Evolutionary conservation across 2,888 invertebrate species (phyloP).

Genomic region (Agrilus biguttatus): DNA sequence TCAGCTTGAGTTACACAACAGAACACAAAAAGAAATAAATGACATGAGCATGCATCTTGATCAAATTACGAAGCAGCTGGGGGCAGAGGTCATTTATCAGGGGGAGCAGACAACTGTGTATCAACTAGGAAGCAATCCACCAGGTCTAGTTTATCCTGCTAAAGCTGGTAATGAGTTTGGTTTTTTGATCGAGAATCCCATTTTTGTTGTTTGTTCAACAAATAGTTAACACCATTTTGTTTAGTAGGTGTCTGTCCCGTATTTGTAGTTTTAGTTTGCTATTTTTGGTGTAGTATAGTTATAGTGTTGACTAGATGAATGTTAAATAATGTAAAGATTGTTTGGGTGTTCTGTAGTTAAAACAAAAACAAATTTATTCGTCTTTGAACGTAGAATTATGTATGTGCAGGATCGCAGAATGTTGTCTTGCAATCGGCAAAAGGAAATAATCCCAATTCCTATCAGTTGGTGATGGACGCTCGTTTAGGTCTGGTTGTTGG

Average conservation of each 20-base stretch:
- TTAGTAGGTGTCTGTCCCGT: no score
- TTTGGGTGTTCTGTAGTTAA: no score
- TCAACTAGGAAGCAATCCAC: constrained; percentile 29
- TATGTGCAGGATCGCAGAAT: constrained; percentile 7
- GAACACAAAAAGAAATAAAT: constrained; percentile 51
- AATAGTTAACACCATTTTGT: no score
- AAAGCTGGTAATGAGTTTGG: background rate
- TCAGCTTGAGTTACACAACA: constrained; percentile 47
- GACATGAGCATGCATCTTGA: constrained; percentile 47
- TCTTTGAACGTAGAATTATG: no score
- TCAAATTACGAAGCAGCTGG: constrained; percentile 40
- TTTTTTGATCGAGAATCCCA: no score
- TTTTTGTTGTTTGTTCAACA: no score
- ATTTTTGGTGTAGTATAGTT: no score
- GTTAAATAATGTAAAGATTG: no score
- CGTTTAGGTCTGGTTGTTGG: constrained; percentile 33
- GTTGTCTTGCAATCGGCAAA: constrained; percentile 9
- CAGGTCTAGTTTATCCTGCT: constrained; percentile 34
- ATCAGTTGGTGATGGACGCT: constrained; percentile 39
- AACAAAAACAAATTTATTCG: no score
- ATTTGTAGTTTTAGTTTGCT: no score
- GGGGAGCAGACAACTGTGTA: constrained; percentile 52
- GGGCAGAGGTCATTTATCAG: constrained; percentile 49
- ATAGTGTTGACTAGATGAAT: no score
- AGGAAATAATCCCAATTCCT: constrained; percentile 12